Evolutionary conservation across 2,888 invertebrate species (phyloP).

Genomic region (Pasiphila rectangulata): DNA sequence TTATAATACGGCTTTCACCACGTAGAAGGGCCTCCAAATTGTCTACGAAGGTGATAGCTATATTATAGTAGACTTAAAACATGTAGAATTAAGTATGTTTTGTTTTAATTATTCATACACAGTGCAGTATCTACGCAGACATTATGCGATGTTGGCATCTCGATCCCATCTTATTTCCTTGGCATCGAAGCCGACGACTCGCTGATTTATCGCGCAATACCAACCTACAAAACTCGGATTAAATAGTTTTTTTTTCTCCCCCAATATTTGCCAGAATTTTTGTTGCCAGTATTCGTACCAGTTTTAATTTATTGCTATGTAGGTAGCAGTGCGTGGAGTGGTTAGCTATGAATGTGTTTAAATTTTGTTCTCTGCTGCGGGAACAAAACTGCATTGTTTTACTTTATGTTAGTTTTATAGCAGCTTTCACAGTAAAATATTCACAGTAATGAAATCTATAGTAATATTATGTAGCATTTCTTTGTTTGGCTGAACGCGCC

Average conservation of each 20-base stretch:
- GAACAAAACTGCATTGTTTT: slow-evolving; percentile 10
- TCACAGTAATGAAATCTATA: too few relatives aligned
- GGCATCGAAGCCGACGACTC: slow-evolving; percentile 72
- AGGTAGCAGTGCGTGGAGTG: slow-evolving; percentile 30
- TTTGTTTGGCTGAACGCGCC: too few relatives aligned
- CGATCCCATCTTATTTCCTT: slow-evolving; percentile 77
- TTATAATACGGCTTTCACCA: too few relatives aligned
- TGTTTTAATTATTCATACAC: slow-evolving; percentile 25
- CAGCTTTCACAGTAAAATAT: background rate
- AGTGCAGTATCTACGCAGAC: slow-evolving; percentile 16
- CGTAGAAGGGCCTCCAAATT: too few relatives aligned
- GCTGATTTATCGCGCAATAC: slow-evolving; percentile 66
- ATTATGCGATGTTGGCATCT: slow-evolving; percentile 66
- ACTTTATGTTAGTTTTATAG: slow-evolving; percentile 9
- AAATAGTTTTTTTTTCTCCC: slow-evolving; percentile 73
- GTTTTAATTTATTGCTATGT: slow-evolving; percentile 43
- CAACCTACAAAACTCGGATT: slow-evolving; percentile 78
- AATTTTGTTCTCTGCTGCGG: slow-evolving; percentile 8
- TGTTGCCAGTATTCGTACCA: slow-evolving; percentile 35
- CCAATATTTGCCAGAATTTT: slow-evolving; percentile 50
- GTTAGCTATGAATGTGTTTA: slow-evolving; percentile 21
- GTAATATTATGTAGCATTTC: too few relatives aligned
- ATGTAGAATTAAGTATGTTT: too few relatives aligned
- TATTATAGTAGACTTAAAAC: too few relatives aligned
- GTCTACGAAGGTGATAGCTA: too few relatives aligned